Percentiles rank a stretch among this genome's conserved stretches.
These are phyloP conservation scores for Apteryx owenii DNA, from an alignment of 2,113 vertebrate species.

Conservation along the genomic window DNA sequence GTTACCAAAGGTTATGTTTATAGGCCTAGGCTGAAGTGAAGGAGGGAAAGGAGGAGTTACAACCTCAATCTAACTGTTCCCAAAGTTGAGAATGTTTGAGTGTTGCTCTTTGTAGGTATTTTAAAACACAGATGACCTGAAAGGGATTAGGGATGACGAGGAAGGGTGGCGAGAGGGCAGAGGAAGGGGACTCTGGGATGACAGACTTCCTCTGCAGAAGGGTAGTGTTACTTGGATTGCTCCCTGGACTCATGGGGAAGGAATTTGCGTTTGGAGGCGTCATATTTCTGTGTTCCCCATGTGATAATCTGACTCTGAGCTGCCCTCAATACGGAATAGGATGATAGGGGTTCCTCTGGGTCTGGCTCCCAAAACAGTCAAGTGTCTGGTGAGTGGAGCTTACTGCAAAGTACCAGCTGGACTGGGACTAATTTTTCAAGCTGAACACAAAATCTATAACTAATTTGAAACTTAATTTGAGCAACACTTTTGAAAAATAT, in stretches of 20 bases:
- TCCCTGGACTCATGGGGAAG: background rate
- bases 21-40: background rate
- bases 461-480: conserved; percentile 38
- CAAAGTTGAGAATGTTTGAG: background rate
- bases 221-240: background rate
- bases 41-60: background rate
- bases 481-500: conserved; percentile 14
- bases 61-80: background rate
- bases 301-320: background rate
- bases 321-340: background rate
- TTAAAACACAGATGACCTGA: background rate
- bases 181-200: background rate
- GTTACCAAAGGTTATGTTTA: background rate
- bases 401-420: background rate
- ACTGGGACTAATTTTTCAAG: background rate
- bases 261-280: fast-evolving
- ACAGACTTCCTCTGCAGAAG: background rate
- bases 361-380: background rate
- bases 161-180: background rate
- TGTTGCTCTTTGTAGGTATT: background rate
- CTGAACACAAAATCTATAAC: conserved; percentile 7
- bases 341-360: background rate
- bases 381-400: background rate
- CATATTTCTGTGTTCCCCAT: background rate
- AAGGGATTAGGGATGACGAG: background rate